Percentiles rank a stretch among this genome's conserved stretches.
Conservation (phyloP, 2,797 vertebrate species). For the Oreochromis grahami region DNA sequence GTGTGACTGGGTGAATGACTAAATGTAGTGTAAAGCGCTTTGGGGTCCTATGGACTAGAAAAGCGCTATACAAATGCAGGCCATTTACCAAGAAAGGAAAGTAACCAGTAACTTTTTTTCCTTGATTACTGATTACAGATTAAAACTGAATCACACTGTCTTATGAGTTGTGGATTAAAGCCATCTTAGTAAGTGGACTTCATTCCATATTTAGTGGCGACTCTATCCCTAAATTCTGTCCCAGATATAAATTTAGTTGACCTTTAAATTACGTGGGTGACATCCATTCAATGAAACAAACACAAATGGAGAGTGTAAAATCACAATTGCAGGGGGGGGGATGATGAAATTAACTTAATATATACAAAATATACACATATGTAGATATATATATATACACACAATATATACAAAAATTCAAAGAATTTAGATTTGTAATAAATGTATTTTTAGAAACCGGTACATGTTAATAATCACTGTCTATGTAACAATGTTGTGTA, state of each 20-base stretch:
- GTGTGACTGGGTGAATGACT: no score
- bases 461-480: accelerated
- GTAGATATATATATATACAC: accelerated
- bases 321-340: not conserved
- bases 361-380: not conserved
- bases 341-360: not conserved
- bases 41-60: no score
- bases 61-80: no score
- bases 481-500: not conserved
- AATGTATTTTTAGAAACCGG: not conserved
- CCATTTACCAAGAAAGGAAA: not conserved
- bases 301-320: not conserved
- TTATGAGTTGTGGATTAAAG: not conserved
- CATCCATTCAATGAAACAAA: not conserved
- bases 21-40: no score
- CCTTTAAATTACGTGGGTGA: not conserved
- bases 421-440: not conserved
- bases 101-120: not conserved
- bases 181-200: not conserved
- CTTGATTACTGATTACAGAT: not conserved
- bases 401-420: not conserved
- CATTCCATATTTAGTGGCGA: not conserved
- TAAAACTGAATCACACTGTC: not conserved
- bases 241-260: not conserved
- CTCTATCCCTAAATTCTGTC: not conserved